These are phyloP conservation scores for Anguilla obscura DNA, from an alignment of 2,797 vertebrate genomes.

Conservation along the genomic window DNA sequence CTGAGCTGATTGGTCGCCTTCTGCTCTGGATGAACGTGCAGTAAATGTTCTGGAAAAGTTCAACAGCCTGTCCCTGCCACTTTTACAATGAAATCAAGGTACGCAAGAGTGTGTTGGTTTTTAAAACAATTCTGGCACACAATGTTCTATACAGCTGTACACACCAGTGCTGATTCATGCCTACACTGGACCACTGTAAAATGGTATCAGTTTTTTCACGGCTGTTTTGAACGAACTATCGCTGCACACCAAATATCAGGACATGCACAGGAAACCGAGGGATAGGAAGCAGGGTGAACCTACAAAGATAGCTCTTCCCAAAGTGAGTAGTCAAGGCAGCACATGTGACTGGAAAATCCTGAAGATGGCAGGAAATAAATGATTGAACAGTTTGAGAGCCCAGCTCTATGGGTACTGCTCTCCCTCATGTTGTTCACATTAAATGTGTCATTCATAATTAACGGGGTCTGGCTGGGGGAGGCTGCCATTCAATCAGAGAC, in stretches of 20 bases:
- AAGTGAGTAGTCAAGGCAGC: too few species aligned
- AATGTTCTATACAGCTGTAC: too few species aligned
- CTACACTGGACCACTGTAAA: too few species aligned
- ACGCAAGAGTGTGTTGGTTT: too few species aligned
- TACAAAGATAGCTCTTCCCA: background rate
- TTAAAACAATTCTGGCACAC: too few species aligned
- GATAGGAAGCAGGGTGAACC: background rate
- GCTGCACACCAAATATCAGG: too few species aligned
- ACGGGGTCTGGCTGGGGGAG: background rate
- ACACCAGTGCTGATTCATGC: too few species aligned
- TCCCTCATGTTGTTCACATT: background rate
- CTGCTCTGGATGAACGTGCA: background rate
- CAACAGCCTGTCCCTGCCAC: background rate
- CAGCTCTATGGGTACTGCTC: background rate
- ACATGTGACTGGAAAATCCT: background rate
- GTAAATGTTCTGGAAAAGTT: background rate
- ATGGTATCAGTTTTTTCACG: too few species aligned
- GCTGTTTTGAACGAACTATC: too few species aligned
- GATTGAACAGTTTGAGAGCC: background rate
- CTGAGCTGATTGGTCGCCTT: background rate
- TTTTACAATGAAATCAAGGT: background rate
- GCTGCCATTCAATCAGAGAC: background rate
- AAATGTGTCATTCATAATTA: conserved; percentile 1
- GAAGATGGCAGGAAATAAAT: background rate
- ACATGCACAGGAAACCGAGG: background rate